Conservation (phyloP, 2,888 invertebrate species). For the Parasteatoda lunata region DNA sequence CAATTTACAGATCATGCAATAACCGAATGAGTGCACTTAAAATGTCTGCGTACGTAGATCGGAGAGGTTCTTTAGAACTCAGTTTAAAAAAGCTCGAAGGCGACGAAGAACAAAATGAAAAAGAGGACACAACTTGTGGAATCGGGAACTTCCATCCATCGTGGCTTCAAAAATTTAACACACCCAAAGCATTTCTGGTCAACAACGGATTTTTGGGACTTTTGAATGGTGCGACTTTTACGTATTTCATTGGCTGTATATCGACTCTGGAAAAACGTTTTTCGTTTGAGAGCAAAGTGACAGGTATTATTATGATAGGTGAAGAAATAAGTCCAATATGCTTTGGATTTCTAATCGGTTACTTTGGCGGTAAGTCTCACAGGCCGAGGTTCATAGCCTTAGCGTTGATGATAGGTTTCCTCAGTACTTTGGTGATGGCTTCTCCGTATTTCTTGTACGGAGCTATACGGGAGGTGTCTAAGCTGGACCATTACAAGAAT, state of each 20-base stretch:
- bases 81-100: background rate
- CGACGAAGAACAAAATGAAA: background rate
- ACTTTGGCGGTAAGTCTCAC: slow-evolving; percentile 67
- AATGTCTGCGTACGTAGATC: no score
- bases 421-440: slow-evolving; percentile 65
- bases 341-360: slow-evolving; percentile 66
- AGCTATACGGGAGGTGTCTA: slow-evolving; percentile 33
- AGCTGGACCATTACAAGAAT: slow-evolving; percentile 15
- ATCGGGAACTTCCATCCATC: slow-evolving; percentile 68
- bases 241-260: slow-evolving; percentile 66
- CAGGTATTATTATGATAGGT: slow-evolving; percentile 68
- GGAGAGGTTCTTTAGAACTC: no score
- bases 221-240: slow-evolving; percentile 69
- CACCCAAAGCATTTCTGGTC: slow-evolving; percentile 63
- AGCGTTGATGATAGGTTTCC: slow-evolving; percentile 58
- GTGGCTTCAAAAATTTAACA: slow-evolving; percentile 70
- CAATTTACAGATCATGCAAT: no score
- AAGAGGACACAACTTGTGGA: slow-evolving; percentile 65
- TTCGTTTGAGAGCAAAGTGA: slow-evolving; percentile 69
- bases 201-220: slow-evolving; percentile 58
- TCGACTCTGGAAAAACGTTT: slow-evolving; percentile 70
- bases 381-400: slow-evolving; percentile 64
- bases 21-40: no score
- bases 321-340: slow-evolving; percentile 67
- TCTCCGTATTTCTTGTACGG: slow-evolving; percentile 69